phyloP scores from a whole-genome alignment of 2,888 invertebrate genomes.

The Drosophila quinaria region DNA sequence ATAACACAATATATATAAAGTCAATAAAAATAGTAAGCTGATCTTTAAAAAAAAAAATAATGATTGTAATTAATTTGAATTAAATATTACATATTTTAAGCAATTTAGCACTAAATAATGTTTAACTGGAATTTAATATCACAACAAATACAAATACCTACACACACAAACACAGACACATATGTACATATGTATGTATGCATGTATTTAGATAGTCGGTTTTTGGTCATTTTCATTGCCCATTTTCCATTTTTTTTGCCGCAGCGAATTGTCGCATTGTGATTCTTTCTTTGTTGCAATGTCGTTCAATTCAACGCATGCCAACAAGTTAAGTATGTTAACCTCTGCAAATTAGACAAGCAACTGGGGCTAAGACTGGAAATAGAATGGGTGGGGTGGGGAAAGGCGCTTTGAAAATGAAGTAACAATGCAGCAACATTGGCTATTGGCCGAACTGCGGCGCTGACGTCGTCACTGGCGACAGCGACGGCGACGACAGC shows the following conservation, averaged over 20 bases:
- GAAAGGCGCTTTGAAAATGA: conserved; percentile 55
- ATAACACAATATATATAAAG: neutral
- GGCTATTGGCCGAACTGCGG: conserved; percentile 42
- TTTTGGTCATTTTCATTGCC: conserved; percentile 35
- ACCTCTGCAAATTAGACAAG: conserved; percentile 73
- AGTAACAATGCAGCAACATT: conserved; percentile 78
- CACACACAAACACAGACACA: neutral
- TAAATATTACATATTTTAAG: too few relatives aligned
- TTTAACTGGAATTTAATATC: neutral
- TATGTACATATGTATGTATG: neutral
- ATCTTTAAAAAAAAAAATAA: neutral
- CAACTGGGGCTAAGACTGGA: conserved; percentile 11
- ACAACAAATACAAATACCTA: neutral
- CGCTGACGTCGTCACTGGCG: conserved; percentile 46
- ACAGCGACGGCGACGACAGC: conserved; percentile 74
- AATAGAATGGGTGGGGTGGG: neutral
- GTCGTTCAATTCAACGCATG: conserved; percentile 71
- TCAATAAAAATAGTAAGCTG: neutral
- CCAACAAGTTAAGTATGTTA: conserved; percentile 79
- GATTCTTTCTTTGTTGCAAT: conserved; percentile 61
- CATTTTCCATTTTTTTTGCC: conserved; percentile 59
- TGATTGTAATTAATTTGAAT: too few relatives aligned
- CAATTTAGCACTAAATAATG: neutral
- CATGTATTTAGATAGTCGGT: conserved; percentile 7
- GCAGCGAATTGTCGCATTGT: conserved; percentile 75